Base-by-base conservation (phyloP, 2,113 vertebrate species). In the Urocolius indicus region DNA sequence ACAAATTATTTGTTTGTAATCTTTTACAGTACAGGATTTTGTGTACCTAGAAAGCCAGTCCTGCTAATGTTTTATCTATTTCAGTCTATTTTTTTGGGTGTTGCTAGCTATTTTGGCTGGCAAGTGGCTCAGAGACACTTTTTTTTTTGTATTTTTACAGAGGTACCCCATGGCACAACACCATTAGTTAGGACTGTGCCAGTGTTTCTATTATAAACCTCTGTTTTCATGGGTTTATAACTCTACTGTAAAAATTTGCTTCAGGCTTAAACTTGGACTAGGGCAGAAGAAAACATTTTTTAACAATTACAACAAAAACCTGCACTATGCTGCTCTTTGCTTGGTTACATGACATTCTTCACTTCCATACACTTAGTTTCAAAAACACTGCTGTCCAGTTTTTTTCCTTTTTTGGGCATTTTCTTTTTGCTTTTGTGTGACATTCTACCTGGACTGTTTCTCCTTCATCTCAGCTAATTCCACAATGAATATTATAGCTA, bases 171-270 rank as follows among this genome's bases (percentile, higher is more conserved):
- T 96, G 94, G 93, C 83, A 95, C 36, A 90, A 80, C 55, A 95
- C 45, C 52, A 72, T 94, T 87, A 94, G 85, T 84, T 91, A 94
- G 79, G 46, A 51, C 65, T 93, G 80, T 98, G 94, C 96, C 87
- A 97, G 79, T 96, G 94, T 97, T 97, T 97, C 95, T 94, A 93
- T 97, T 96, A 95, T 90, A 97, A 97, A 97, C 81, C 76, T 97
- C 95, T 93, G 91, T 93, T 96, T 98, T 96, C 88, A 61, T 72
- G 88, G 72, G 63, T 97, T 98, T 97, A 96, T 97, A 98, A 96
- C 95, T 93, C 69, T 90, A 91, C 87, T 97, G 90, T 96, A 97
- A 97, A 97, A 97, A 94, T 95, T 95, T 95, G 96, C 95, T 96
- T 65, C 73, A 23, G 96, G 97, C 92, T 96, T 81, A 89, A 93